Evolutionary conservation across 1,140 invertebrate species (phyloP).

Genomic region (Subanguina moxae): DNA sequence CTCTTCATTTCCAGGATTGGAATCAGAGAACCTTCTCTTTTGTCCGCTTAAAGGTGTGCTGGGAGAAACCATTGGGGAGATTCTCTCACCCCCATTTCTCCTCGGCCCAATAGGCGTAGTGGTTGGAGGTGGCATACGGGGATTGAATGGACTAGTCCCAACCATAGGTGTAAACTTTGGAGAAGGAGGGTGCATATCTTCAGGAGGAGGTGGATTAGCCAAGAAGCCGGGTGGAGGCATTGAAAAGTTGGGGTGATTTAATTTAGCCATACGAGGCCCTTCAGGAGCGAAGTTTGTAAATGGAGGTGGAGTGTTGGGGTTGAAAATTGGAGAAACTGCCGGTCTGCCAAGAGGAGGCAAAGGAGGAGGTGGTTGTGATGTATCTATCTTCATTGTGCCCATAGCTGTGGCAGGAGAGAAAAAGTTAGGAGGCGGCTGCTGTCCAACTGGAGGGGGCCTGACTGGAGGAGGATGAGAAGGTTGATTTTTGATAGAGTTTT

Average conservation of each 20-base stretch:
- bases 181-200: constrained; percentile 23
- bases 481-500: constrained; percentile 13
- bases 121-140: neutral
- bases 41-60: neutral
- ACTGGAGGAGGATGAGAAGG: constrained; percentile 11
- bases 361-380: constrained; percentile 14
- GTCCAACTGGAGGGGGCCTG: neutral
- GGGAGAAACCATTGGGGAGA: neutral
- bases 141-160: neutral
- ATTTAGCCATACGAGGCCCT: constrained; percentile 2
- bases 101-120: neutral
- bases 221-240: constrained; percentile 15
- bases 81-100: too few relatives aligned
- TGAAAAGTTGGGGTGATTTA: constrained; percentile 5
- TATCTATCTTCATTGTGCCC: constrained; percentile 3
- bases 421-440: neutral
- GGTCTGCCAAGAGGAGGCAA: constrained; percentile 17
- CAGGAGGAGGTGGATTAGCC: constrained; percentile 13
- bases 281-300: neutral
- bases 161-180: constrained; percentile 3
- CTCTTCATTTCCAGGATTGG: neutral
- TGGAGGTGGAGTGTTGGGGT: constrained; percentile 29
- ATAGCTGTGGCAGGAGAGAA: constrained; percentile 5
- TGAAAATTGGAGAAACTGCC: constrained; percentile 16
- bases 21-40: neutral